Evolutionary conservation across 2,888 invertebrate species (phyloP).

Genomic region (Ophion ellenae): DNA sequence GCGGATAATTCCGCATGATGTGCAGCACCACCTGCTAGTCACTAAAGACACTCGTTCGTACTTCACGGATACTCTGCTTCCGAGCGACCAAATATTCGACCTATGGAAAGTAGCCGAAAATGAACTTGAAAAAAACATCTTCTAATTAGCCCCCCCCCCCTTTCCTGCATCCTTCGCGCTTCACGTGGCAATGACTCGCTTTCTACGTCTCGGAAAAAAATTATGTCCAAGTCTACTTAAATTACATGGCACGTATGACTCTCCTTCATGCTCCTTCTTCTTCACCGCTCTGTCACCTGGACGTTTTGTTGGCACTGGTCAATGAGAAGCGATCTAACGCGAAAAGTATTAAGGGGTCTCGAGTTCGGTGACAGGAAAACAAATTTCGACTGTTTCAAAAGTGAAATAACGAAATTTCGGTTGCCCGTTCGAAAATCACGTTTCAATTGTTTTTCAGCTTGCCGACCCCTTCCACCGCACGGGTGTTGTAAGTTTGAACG

Average conservation of each 20-base stretch:
- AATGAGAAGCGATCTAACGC: neutral
- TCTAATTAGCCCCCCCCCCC: neutral
- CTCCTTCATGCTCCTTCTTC: slow-evolving; percentile 1
- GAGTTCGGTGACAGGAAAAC: neutral
- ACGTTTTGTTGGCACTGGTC: neutral
- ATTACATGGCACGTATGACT: slow-evolving; percentile 69
- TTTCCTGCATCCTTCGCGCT: neutral
- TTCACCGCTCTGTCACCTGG: neutral
- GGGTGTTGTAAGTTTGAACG: neutral
- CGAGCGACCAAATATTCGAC: too few species aligned
- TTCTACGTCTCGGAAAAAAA: slow-evolving; percentile 22
- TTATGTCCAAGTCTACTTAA: slow-evolving; percentile 63
- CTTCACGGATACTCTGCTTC: too few species aligned
- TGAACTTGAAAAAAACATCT: neutral
- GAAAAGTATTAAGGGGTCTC: neutral
- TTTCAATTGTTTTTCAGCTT: neutral
- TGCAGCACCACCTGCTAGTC: neutral
- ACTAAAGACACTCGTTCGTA: neutral
- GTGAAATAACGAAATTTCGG: slow-evolving; percentile 4
- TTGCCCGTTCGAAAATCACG: neutral
- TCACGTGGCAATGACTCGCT: slow-evolving; percentile 4
- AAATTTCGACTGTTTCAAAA: neutral
- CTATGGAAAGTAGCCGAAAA: too few species aligned
- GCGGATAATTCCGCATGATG: neutral
- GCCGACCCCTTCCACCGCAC: neutral